These are phyloP conservation scores for Chrysaora quinquecirrha DNA, from an alignment of 30 jellyfish, hydroid and myxozoan species.

Conservation along the genomic window DNA sequence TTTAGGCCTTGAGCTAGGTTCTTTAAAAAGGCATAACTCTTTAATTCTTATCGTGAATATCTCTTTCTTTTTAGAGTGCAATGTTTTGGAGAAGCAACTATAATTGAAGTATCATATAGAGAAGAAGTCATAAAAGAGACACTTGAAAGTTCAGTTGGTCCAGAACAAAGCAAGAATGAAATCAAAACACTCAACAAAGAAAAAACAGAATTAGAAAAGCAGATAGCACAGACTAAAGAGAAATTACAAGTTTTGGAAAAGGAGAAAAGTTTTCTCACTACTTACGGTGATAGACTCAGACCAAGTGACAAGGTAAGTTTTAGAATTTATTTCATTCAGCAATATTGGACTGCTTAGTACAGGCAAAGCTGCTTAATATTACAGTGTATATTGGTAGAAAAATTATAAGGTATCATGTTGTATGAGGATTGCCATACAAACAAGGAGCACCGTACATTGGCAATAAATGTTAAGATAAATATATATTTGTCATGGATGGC, in stretches of 20 bases:
- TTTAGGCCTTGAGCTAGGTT: neutral
- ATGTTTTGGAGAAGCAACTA: conserved; percentile 85
- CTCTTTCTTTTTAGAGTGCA: conserved; percentile 48
- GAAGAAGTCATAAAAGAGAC: conserved; percentile 7
- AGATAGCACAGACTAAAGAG: conserved; percentile 9
- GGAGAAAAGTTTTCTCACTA: conserved; percentile 44
- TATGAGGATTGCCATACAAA: too few species aligned
- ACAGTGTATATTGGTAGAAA: too few species aligned
- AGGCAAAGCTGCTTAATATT: too few species aligned
- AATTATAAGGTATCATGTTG: too few species aligned
- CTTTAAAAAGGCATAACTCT: neutral
- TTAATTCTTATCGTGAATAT: neutral
- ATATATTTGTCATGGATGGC: too few species aligned
- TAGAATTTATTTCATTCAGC: too few species aligned
- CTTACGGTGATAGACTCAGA: conserved; percentile 62
- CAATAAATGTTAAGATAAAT: too few species aligned
- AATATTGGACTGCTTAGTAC: too few species aligned
- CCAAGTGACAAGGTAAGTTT: conserved; percentile 34
- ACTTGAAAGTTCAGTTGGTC: conserved; percentile 20
- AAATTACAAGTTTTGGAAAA: conserved; percentile 31
- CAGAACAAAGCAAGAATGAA: conserved; percentile 48
- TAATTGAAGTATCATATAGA: conserved; percentile 67
- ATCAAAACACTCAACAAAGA: conserved; percentile 13
- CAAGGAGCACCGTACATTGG: too few species aligned
- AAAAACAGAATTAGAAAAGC: conserved; percentile 12